Evolutionary conservation across 2,797 vertebrate species (phyloP), one percentile per base, ranked within the genome.

Genomic region (Ctenopoma multispine): DNA sequence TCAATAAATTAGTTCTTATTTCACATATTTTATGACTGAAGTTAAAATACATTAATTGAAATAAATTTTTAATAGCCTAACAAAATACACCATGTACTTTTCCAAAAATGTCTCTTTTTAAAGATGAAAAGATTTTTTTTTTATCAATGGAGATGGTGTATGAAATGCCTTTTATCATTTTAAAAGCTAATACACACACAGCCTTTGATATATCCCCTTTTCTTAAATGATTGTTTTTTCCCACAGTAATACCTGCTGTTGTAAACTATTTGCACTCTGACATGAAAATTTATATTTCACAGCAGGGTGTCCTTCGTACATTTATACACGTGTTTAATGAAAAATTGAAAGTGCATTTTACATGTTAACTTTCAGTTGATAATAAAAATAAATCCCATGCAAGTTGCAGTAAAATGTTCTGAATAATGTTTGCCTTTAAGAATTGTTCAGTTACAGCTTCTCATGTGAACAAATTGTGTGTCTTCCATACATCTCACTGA

Each of bases 201-300:
- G 5, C 29, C 23, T 65, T 41, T 50, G 20, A 59, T 50, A 66
- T 69, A 5, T 43, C 34, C 61, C 41, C 18, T 46, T 61, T 68
- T 38, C 10, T 29, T 41, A 12, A 21, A 40, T 36, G 13, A n/a
- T 40, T 57, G 20, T 10, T 10, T 29, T 15, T 46, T 38, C 14
- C 3, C 9, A 20, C 36, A 40, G 15, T 20, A 34, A 40, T 29
- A 29, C 13, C 38, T 9, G 12, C n/a, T 75, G n/a, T 72, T 17
- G 70, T 60, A 75, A 79, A 68, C 23, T 27, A 51, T 85, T 83
- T 88, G 81, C 84, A 86, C 79, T 82, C 73, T 57, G 72, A 76
- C 31, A 58, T 60, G 3, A 78, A 80, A 67, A 76, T 88, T 85
- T 82, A 86, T 76, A 77, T 86, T 89, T 76, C 41, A 69, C 53